phyloP scores from a whole-genome alignment of 2,113 vertebrate genomes.

The Mandrillus leucophaeus region DNA sequence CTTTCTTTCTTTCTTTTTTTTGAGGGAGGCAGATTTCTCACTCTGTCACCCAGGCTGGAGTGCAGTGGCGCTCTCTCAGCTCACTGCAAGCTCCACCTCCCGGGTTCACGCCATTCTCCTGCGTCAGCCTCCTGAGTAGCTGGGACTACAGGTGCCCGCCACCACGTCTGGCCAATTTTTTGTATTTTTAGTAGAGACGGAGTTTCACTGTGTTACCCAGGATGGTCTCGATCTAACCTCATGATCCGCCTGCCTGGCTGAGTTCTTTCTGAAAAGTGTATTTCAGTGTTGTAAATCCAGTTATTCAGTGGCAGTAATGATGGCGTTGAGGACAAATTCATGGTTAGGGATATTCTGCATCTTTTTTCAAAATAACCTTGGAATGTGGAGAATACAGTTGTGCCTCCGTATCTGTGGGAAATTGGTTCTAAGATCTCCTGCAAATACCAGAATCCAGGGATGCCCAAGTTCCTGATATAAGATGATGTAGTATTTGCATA shows the following conservation, averaged over 20 bases:
- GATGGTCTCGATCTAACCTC: too few species aligned
- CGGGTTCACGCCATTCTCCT: too few species aligned
- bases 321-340: not conserved
- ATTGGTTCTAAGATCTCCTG: not conserved
- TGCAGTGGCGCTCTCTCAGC: too few species aligned
- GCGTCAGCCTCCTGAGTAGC: too few species aligned
- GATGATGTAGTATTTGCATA: not conserved
- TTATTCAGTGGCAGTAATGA: not conserved
- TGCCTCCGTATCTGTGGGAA: not conserved
- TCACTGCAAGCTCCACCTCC: too few species aligned
- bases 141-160: too few species aligned
- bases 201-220: too few species aligned
- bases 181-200: too few species aligned
- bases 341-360: not conserved
- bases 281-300: not conserved
- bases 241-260: not conserved
- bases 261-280: not conserved
- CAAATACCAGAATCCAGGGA: not conserved
- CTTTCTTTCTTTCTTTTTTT: not conserved
- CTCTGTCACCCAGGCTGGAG: too few species aligned
- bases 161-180: too few species aligned
- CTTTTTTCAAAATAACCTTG: not conserved
- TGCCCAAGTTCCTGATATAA: not conserved
- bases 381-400: not conserved
- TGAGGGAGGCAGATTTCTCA: too few species aligned